phyloP scores from a whole-genome alignment of 2,888 invertebrate species.

The Trachelus tabidus region DNA sequence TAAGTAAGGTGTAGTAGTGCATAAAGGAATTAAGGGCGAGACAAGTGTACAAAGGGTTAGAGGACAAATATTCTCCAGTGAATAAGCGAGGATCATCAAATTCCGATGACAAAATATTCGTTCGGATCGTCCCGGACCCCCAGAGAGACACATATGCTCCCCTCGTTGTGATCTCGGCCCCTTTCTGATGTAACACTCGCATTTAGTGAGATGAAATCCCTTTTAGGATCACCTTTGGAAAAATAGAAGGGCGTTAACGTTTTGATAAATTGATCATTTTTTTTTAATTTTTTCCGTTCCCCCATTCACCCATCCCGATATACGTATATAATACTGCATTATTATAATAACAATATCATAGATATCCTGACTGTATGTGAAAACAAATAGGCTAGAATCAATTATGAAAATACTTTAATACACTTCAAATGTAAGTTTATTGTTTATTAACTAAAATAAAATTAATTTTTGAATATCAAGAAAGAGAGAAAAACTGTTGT shows the following conservation, averaged over 20 bases:
- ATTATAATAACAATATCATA: background rate
- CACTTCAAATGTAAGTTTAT: no score
- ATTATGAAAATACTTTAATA: no score
- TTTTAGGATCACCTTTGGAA: background rate
- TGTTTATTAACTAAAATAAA: background rate
- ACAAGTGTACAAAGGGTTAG: slow-evolving; percentile 33
- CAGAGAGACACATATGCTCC: slow-evolving; percentile 40
- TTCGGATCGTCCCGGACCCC: slow-evolving; percentile 22
- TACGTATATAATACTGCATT: background rate
- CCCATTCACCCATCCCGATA: background rate
- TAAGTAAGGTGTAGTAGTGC: no score
- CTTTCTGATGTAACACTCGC: background rate
- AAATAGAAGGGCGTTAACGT: slow-evolving; percentile 24
- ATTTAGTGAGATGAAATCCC: no score
- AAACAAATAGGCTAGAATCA: background rate
- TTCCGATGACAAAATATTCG: slow-evolving; percentile 56
- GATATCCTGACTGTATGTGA: background rate
- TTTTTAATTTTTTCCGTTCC: background rate
- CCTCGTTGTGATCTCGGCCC: background rate
- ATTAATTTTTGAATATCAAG: background rate
- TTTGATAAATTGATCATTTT: slow-evolving; percentile 33
- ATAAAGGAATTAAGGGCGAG: slow-evolving; percentile 7
- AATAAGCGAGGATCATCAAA: slow-evolving; percentile 50
- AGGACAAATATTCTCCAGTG: slow-evolving; percentile 34
- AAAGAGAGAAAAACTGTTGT: no score